Base-by-base conservation (phyloP, 1,140 invertebrate species). In the Pinna nobilis region DNA sequence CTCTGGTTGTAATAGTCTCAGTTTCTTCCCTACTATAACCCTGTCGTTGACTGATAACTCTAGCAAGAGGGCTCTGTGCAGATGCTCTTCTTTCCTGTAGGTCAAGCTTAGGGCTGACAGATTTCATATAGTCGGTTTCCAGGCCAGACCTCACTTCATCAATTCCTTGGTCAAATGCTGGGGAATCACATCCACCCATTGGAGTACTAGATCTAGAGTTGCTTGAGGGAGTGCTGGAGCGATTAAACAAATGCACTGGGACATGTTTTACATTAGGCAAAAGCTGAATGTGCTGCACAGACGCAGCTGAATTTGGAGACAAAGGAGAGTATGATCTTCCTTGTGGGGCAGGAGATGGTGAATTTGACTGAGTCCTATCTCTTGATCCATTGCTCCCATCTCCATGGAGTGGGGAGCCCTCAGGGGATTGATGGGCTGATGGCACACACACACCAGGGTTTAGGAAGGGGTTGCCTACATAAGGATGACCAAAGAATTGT, bases 231-330 rank as follows among this genome's bases (percentile, higher is more conserved):
- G 71, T 78, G 20, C 63, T 70, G 25, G 64, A 20, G 37, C 64
- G 60, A 23, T 23, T 65, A 23, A 71, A 65, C 33, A 79, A 53
- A 32, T 86, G 83, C 41, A 75, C 68, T 23, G 85, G 84, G 6
- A 84, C 79, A 70, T 87, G 85, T 61, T 79, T 80, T 0, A 84
- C 86, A 73, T 85, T 85, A 9, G 86, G 84, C 41, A 86, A 68
- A 18, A 86, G 75, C 61, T 84, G 84, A 64, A 84, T 80, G 30
- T 79, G 80, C n/a, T 81, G 81, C 30, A 70, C 71, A 18, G 79
- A 61, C 30, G 51, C 71, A 35, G 57, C 60, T n/a, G 77, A 80
- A 13, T 57, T 53, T 32, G 80, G 74, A 23, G 78, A 75, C 25
- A 67, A 20, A 50, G 74, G 77, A 28, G 74, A 69, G 18, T 47